These are phyloP conservation scores for Salpingus planirostris DNA, from an alignment of 2,888 invertebrate species.

Conservation along the genomic window DNA sequence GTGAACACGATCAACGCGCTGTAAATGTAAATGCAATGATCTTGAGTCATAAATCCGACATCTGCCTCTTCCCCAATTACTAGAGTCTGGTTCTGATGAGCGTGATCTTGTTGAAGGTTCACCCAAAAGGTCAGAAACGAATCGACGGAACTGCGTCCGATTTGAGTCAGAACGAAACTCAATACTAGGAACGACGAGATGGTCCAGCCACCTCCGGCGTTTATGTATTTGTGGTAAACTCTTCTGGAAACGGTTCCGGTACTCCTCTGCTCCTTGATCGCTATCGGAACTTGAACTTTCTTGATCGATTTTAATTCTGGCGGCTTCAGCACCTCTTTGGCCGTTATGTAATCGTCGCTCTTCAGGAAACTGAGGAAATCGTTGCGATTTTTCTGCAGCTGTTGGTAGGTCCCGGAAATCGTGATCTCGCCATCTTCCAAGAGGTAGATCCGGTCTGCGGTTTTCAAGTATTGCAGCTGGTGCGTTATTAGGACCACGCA, in stretches of 20 bases:
- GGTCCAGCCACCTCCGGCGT: constrained; percentile 60
- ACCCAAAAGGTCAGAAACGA: constrained; percentile 68
- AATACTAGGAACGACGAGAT: constrained; percentile 49
- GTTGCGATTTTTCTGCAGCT: constrained; percentile 50
- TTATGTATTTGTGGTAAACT: constrained; percentile 61
- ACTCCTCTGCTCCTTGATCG: constrained; percentile 6
- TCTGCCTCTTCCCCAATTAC: not conserved
- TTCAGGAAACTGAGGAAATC: constrained; percentile 55
- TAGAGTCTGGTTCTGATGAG: constrained; percentile 1
- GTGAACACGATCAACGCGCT: constrained; percentile 24
- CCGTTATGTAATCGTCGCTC: constrained; percentile 25
- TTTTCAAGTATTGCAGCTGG: constrained; percentile 56
- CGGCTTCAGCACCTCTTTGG: not conserved
- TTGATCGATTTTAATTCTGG: not conserved
- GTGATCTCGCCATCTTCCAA: constrained; percentile 48
- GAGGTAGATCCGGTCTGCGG: constrained; percentile 47
- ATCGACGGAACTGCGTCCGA: constrained; percentile 64
- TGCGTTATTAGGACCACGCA: constrained; percentile 67
- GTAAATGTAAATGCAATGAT: constrained; percentile 37
- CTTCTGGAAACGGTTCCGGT: constrained; percentile 43
- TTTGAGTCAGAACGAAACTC: constrained; percentile 59
- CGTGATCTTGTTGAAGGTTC: constrained; percentile 23
- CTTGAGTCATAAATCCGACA: constrained; percentile 12
- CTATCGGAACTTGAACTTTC: constrained; percentile 30
- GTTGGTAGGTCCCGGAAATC: constrained; percentile 58